Evolutionary conservation across 2,113 vertebrate genomes (phyloP).

Genomic region (Menura novaehollandiae): DNA sequence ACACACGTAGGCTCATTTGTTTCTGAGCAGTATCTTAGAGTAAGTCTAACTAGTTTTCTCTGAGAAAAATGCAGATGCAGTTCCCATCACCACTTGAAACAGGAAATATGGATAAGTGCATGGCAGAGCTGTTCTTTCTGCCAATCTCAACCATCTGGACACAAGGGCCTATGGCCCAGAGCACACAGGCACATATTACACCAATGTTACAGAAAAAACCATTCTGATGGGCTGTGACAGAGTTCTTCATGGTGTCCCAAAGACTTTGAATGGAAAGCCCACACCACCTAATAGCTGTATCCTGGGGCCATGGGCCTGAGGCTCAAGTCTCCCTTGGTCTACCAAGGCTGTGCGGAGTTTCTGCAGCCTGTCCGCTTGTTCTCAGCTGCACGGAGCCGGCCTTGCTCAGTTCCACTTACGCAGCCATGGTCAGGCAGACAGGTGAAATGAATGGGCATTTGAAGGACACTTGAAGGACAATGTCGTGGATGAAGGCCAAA

Average conservation of each 20-base stretch:
- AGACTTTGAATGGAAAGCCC: neutral
- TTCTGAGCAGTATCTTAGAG: neutral
- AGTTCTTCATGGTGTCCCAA: neutral
- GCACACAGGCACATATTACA: rapidly evolving
- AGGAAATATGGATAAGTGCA: neutral
- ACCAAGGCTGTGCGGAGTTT: neutral
- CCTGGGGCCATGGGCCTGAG: neutral
- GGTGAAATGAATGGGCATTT: neutral
- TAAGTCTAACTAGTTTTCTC: neutral
- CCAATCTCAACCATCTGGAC: neutral
- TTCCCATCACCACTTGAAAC: neutral
- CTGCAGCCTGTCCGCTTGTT: neutral
- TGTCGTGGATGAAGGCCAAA: neutral
- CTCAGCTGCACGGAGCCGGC: neutral
- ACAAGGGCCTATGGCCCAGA: neutral
- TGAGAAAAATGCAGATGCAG: neutral
- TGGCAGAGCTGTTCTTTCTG: neutral
- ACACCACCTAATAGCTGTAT: neutral
- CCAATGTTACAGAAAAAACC: neutral
- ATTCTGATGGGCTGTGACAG: neutral
- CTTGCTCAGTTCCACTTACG: neutral
- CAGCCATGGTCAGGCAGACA: neutral
- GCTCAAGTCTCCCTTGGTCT: neutral
- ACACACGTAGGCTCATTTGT: neutral
- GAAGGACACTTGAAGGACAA: neutral